Base-by-base conservation (phyloP, 2,888 invertebrate genomes). In the Amiota mariae region DNA sequence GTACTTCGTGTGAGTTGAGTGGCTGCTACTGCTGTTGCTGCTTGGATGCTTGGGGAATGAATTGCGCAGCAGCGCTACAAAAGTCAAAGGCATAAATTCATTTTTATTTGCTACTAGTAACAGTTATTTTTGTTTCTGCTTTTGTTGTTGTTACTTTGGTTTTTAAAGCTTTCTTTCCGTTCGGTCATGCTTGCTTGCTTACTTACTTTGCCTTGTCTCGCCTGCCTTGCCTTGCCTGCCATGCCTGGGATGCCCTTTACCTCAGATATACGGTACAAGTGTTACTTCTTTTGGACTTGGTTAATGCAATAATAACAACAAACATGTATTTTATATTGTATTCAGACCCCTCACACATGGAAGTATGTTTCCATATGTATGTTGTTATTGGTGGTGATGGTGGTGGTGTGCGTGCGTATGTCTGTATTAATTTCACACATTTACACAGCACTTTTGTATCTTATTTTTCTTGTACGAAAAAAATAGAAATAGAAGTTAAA, bases 391-490 rank as follows among this genome's bases (percentile, higher is more conserved):
- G 36, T 36, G 36, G 36, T 2, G 24, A 57, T 15, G 24, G 3
- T 24, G 24, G 24, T 24, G 1, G 49, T 66, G 59, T 67, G 68
- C 68, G 70, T 73, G 74, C 70, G 73, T 75, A 74, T 73, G 72
- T 73, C 77, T 76, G 80, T 81, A 79, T 81, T 82, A 80, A 81
- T 82, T 82, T 82, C 82, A 77, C 82, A 82, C 82, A 82, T 82
- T 82, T 82, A 80, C 81, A 78, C 81, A 81, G 78, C 79, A 82
- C 81, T 81, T 82, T 82, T 82, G 75, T 80, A 80, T 81, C 77
- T 78, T 78, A 80, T 74, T 75, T 75, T 75, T 75, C 72, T 74
- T 73, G 64, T 36, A 13, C 11, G 9, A 76, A n/a, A n/a, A n/a
- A n/a, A n/a, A n/a, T n/a, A n/a, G n/a, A n/a, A n/a, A 24, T 24